Evolutionary conservation across 2,797 vertebrate genomes (phyloP), one percentile per base, ranked within the genome.

Genomic region (Denticeps clupeoides): DNA sequence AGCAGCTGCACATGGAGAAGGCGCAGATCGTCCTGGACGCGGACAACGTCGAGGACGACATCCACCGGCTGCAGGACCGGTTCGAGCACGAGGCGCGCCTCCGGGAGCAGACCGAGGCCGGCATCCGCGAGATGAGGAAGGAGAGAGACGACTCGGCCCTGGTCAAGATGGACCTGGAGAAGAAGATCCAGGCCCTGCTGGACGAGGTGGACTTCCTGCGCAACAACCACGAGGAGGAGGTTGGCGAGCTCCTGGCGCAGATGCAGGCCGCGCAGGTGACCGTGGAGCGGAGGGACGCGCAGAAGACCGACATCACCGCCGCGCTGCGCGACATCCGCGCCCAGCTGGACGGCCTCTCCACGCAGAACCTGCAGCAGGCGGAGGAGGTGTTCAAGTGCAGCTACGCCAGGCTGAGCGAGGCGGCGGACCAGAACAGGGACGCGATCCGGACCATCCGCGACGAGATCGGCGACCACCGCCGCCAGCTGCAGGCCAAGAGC

Each of bases 391-490:
- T 94, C 73, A 83, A 85, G 67, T 86, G 87, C 65, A 89, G 89
- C 70, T 96, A 90, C 52, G 67, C 84, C 74, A 90, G 93, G 73
- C 89, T 98, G 41, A 91, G 83, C 1, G 89, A 94, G 62, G 90
- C 90, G 0, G 92, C 93, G 0, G 93, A 94, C 68, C 89, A 91
- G 70, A 97, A 96, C 77, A 93, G 96, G 72, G 91, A 91, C 56
- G 89, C 91, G 33, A 93, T 97, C 11, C 89, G 89, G 71, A 89
- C 89, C 7, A 88, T 91, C 68, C 87, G 92, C 35, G 92, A 96
- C 12, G 92, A 97, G 78, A 93, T 97, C 40, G 49, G 82, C 15
- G 91, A 97, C 68, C 94, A 95, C 75, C 86, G 93, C n/a, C 86
- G 92, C 51, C 91, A 96, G 79, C 81, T 98, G 25, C 93, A 97